A percentile compares a stretch with the other conserved stretches of the same genome.
Conservation (phyloP, 2,888 invertebrate genomes). For the Meteorus cinctellus region DNA sequence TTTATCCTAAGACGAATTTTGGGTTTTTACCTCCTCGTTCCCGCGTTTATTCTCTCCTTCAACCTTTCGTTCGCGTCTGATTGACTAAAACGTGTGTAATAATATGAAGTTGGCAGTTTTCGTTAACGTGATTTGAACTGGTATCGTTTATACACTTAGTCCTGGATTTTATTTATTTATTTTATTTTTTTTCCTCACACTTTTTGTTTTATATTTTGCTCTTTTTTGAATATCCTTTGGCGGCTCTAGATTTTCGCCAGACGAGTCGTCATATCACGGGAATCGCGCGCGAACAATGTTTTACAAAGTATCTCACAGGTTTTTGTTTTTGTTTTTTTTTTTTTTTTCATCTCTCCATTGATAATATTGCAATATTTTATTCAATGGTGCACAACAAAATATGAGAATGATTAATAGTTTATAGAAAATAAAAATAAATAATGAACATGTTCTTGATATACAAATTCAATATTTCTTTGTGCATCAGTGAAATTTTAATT, state of each 20-base stretch:
- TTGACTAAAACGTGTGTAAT: constrained; percentile 67
- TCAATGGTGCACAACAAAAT: background rate
- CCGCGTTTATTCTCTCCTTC: background rate
- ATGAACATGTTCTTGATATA: background rate
- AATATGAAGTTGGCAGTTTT: constrained; percentile 71
- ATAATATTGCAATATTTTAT: background rate
- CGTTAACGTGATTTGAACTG: constrained; percentile 67
- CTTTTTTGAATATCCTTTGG: constrained; percentile 7
- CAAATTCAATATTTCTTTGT: background rate
- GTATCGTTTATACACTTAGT: constrained; percentile 52
- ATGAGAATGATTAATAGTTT: background rate
- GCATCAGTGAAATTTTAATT: constrained; percentile 25
- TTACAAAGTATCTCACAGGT: background rate
- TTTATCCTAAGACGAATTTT: constrained; percentile 57
- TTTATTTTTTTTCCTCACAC: constrained; percentile 16
- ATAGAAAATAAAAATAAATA: background rate
- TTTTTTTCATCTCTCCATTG: background rate
- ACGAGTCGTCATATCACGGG: background rate
- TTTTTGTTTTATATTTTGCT: constrained; percentile 11
- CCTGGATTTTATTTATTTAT: constrained; percentile 43
- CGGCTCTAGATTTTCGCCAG: constrained; percentile 24
- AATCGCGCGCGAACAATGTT: background rate
- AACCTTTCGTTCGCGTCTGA: constrained; percentile 54
- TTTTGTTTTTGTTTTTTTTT: background rate
- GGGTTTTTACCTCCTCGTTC: constrained; percentile 47